A percentile compares a stretch with the other conserved stretches of the same genome.
These are phyloP conservation scores for Philantomba maxwellii DNA, from an alignment of 2,113 vertebrate genomes.

Conservation along the genomic window DNA sequence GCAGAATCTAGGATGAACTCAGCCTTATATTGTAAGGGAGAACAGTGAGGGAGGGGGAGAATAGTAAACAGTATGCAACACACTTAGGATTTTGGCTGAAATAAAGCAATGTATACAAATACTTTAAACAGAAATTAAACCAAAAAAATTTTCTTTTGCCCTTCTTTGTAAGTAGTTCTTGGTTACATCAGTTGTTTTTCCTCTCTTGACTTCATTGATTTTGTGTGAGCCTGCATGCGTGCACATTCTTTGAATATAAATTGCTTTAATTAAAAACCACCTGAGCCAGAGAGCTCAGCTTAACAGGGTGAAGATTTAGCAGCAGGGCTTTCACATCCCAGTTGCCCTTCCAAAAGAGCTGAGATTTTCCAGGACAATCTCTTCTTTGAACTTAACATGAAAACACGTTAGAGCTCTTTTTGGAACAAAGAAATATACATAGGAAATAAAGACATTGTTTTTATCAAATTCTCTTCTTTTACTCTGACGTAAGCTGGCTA, in stretches of 20 bases:
- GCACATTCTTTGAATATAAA: constrained; percentile 54
- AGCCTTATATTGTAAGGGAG: neutral
- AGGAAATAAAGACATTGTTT: constrained; percentile 74
- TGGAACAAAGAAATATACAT: constrained; percentile 71
- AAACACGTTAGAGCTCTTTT: constrained; percentile 62
- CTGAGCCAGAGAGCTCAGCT: constrained; percentile 6
- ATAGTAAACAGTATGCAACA: neutral
- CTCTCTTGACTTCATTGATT: constrained; percentile 53
- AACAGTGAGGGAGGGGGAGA: neutral
- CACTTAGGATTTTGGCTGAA: neutral
- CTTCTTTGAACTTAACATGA: constrained; percentile 58
- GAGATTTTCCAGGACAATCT: constrained; percentile 54
- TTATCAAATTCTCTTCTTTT: constrained; percentile 55
- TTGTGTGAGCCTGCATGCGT: neutral
- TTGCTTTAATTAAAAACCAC: constrained; percentile 58
- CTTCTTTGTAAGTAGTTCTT: neutral
- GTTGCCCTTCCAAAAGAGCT: constrained; percentile 41
- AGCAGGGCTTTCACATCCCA: neutral
- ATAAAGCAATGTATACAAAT: neutral
- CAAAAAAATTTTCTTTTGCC: neutral
- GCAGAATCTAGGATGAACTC: neutral
- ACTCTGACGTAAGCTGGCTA: constrained; percentile 54
- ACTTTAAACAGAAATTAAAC: constrained; percentile 29
- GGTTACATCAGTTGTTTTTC: neutral
- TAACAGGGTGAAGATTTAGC: neutral